A percentile compares a stretch with the other conserved stretches of the same genome.
These are phyloP conservation scores for Drosophila incognita DNA, from an alignment of 2,888 invertebrate species.

Conservation along the genomic window DNA sequence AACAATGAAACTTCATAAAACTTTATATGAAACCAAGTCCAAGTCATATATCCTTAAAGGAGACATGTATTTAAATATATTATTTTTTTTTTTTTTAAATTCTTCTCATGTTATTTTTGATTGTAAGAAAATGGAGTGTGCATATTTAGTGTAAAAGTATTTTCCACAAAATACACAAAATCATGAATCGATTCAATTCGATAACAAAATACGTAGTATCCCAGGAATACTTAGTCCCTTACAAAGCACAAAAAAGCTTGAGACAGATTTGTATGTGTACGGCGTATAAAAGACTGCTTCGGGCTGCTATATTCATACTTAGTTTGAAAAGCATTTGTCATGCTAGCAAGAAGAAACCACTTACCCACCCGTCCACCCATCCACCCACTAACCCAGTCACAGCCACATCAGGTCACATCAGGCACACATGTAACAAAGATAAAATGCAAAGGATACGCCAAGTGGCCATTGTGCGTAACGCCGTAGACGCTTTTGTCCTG, in stretches of 20 bases:
- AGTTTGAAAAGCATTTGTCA: constrained; percentile 48
- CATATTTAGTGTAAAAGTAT: not conserved
- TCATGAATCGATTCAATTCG: not conserved
- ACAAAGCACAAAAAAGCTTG: not conserved
- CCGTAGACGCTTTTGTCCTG: constrained; percentile 50
- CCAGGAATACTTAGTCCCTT: not conserved
- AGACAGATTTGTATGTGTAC: not conserved
- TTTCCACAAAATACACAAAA: not conserved
- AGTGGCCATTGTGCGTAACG: constrained; percentile 61
- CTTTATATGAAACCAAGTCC: no score
- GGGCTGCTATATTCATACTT: not conserved
- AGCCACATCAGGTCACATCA: not conserved
- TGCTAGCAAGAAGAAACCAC: not conserved
- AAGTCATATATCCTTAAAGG: no score
- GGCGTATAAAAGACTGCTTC: not conserved
- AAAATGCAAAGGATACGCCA: constrained; percentile 48
- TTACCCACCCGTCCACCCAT: not conserved
- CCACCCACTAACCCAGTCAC: constrained; percentile 1
- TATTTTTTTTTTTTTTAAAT: not conserved
- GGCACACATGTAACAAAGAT: constrained; percentile 52
- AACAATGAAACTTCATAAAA: not conserved
- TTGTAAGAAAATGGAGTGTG: not conserved
- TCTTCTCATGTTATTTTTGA: not conserved
- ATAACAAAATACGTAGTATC: not conserved
- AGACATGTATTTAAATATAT: not conserved